Percentiles rank a stretch among this genome's conserved stretches.
Evolutionary conservation across 2,797 vertebrate species (phyloP).

Genomic region (Mormyrus proboscirostris): DNA sequence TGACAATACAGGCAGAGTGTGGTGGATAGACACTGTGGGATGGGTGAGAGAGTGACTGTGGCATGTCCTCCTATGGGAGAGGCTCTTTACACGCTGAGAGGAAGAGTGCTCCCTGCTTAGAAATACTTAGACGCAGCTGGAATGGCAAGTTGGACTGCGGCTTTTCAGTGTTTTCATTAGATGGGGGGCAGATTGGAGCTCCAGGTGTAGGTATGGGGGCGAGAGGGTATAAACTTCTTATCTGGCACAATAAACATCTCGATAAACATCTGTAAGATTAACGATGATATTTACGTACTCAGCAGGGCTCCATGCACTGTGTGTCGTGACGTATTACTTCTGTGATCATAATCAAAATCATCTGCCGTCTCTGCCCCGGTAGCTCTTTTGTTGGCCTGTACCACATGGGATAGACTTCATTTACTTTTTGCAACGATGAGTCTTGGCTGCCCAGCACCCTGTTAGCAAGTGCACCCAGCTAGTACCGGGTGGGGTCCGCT

Average conservation of each 20-base stretch:
- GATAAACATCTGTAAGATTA: background rate
- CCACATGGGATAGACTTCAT: background rate
- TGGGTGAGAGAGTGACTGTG: slow-evolving; percentile 22
- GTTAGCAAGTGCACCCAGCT: background rate
- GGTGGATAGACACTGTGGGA: slow-evolving; percentile 26
- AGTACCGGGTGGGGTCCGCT: background rate
- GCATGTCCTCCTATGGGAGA: background rate
- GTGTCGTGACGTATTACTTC: background rate
- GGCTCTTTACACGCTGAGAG: slow-evolving; percentile 5
- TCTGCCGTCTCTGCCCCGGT: background rate
- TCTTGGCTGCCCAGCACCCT: background rate
- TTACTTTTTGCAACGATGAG: background rate
- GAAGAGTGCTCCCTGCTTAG: background rate
- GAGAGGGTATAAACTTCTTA: background rate
- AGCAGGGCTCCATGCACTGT: background rate
- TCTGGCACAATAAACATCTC: background rate
- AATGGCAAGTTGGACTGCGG: background rate
- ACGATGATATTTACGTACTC: background rate
- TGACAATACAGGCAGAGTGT: slow-evolving; percentile 29
- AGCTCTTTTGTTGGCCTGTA: background rate
- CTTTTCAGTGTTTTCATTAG: background rate
- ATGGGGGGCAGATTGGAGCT: background rate
- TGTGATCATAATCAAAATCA: background rate
- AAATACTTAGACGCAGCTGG: background rate
- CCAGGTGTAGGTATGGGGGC: background rate